Percentiles rank a stretch among this genome's conserved stretches.
Conservation (phyloP, 1,140 invertebrate species). For the Lasioglossum albipes region DNA sequence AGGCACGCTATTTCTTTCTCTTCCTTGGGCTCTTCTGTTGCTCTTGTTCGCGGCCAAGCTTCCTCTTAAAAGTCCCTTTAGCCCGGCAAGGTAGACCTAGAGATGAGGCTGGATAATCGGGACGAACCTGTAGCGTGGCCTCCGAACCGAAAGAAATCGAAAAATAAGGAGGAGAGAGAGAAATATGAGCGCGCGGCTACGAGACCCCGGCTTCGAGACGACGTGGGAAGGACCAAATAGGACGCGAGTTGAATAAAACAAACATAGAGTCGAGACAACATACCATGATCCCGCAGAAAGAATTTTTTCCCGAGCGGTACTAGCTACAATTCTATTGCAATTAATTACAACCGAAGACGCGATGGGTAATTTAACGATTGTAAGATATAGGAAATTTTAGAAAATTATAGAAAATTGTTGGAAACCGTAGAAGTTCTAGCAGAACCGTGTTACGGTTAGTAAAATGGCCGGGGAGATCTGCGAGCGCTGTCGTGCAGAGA, state of each 20-base stretch:
- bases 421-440: not conserved
- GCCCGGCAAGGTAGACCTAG: not conserved
- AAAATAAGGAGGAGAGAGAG: not conserved
- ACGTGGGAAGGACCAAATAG: not conserved
- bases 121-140: not conserved
- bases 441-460: not conserved
- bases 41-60: slow-evolving; percentile 16
- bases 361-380: no score
- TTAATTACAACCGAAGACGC: no score
- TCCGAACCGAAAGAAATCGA: slow-evolving; percentile 15
- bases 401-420: no score
- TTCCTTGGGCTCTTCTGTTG: not conserved
- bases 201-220: not conserved
- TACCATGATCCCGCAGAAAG: no score
- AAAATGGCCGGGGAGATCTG: slow-evolving; percentile 11
- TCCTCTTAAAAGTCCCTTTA: not conserved
- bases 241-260: not conserved
- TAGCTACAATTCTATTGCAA: no score
- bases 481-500: slow-evolving; percentile 5
- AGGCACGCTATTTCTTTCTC: no score
- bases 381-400: no score
- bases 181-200: not conserved
- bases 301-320: no score
- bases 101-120: slow-evolving; percentile 5
- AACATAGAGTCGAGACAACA: not conserved